Conservation (phyloP, 2,888 invertebrate genomes). For the Hyles lineata region DNA sequence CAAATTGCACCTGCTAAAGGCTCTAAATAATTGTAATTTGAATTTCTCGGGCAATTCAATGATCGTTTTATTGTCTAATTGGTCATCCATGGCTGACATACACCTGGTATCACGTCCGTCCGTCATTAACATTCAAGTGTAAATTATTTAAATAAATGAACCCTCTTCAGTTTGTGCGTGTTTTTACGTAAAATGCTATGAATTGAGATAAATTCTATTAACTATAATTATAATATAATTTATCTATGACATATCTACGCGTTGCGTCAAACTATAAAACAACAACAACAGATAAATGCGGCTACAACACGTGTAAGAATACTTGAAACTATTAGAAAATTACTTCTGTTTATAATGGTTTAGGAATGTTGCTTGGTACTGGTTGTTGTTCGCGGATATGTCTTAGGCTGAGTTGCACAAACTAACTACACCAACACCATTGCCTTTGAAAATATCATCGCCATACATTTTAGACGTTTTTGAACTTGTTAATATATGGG, state of each 20-base stretch:
- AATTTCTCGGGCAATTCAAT: too few relatives aligned
- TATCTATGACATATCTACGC: not conserved
- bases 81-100: too few relatives aligned
- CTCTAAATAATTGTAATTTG: too few relatives aligned
- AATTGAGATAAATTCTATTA: not conserved
- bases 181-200: not conserved
- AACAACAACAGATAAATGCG: not conserved
- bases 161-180: not conserved
- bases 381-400: not conserved
- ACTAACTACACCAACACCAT: too few relatives aligned
- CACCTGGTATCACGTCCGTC: too few relatives aligned
- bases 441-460: too few relatives aligned
- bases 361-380: not conserved
- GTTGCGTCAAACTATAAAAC: not conserved
- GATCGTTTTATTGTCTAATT: too few relatives aligned
- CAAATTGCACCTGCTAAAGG: too few relatives aligned
- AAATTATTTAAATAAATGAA: not conserved
- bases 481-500: too few relatives aligned
- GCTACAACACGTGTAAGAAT: constrained; percentile 6
- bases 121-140: too few relatives aligned
- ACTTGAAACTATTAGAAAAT: constrained; percentile 1
- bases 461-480: too few relatives aligned
- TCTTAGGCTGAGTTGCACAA: not conserved
- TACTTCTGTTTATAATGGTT: not conserved
- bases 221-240: not conserved